A percentile compares a stretch with the other conserved stretches of the same genome.
Conservation (phyloP, 2,888 invertebrate species). For the Hedychridium roseum region DNA sequence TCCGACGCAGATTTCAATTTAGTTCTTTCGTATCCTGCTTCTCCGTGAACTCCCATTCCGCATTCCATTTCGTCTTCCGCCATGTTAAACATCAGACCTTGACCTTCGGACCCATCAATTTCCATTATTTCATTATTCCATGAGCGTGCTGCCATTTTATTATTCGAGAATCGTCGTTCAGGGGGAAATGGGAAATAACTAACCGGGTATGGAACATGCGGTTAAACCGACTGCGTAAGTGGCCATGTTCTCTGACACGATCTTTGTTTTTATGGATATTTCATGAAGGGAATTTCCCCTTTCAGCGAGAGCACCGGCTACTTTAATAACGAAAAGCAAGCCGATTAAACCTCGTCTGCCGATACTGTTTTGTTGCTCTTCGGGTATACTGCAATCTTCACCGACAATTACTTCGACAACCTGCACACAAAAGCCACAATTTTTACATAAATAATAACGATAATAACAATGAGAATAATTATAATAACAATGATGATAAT, state of each 20-base stretch:
- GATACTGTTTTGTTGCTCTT: slow-evolving; percentile 53
- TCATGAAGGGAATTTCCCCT: slow-evolving; percentile 65
- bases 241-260: slow-evolving; percentile 68
- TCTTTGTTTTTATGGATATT: slow-evolving; percentile 57
- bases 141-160: too few species aligned
- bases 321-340: slow-evolving; percentile 53
- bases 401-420: slow-evolving; percentile 51
- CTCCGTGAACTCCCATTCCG: slow-evolving; percentile 69
- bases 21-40: slow-evolving; percentile 67
- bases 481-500: too few species aligned
- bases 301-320: slow-evolving; percentile 60
- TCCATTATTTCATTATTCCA: too few species aligned
- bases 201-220: slow-evolving; percentile 75
- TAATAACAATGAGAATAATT: too few species aligned
- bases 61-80: slow-evolving; percentile 73
- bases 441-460: too few species aligned
- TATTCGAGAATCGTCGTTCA: too few species aligned
- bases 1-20: slow-evolving; percentile 63
- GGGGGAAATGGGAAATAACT: too few species aligned
- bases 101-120: slow-evolving; percentile 35
- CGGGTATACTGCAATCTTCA: slow-evolving; percentile 60
- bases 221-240: slow-evolving; percentile 76
- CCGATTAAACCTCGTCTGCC: slow-evolving; percentile 65
- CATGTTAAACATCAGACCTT: slow-evolving; percentile 70
- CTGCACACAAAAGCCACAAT: too few species aligned